Percentiles rank a stretch among this genome's conserved stretches.
phyloP scores from a whole-genome alignment of 1,140 invertebrate species.

The Venturia canescens region DNA sequence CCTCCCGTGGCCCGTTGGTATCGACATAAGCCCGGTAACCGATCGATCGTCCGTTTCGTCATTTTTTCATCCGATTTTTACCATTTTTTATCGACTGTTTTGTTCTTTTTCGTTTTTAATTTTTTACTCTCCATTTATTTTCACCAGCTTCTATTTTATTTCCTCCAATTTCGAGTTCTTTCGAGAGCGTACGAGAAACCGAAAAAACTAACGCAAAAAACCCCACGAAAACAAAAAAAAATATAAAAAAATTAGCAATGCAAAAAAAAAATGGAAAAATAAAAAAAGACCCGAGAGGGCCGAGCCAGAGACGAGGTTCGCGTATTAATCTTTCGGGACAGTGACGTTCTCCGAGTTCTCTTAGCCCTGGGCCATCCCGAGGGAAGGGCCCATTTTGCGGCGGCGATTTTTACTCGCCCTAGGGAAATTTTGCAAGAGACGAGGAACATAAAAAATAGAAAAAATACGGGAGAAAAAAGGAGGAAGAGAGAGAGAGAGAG shows the following conservation, averaged over 20 bases:
- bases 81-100: no score
- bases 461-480: conserved; percentile 45
- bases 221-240: conserved; percentile 25
- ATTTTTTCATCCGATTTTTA: no score
- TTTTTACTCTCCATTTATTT: neutral
- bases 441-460: conserved; percentile 25
- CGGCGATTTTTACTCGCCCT: conserved; percentile 31
- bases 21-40: conserved; percentile 45
- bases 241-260: neutral
- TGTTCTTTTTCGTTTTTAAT: no score
- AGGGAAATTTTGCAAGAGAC: conserved; percentile 29
- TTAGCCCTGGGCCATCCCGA: conserved; percentile 47
- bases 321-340: conserved; percentile 68
- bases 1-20: conserved; percentile 51
- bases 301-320: conserved; percentile 28
- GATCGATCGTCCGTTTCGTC: conserved; percentile 3
- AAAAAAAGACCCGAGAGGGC: neutral
- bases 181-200: neutral
- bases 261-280: neutral
- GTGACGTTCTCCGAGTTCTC: conserved; percentile 60
- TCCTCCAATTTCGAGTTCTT: neutral
- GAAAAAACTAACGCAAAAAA: no score
- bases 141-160: neutral
- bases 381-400: conserved; percentile 41
- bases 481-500: conserved; percentile 21